These are phyloP conservation scores for Atrichornis clamosus DNA, from an alignment of 2,113 vertebrate species.

Conservation along the genomic window DNA sequence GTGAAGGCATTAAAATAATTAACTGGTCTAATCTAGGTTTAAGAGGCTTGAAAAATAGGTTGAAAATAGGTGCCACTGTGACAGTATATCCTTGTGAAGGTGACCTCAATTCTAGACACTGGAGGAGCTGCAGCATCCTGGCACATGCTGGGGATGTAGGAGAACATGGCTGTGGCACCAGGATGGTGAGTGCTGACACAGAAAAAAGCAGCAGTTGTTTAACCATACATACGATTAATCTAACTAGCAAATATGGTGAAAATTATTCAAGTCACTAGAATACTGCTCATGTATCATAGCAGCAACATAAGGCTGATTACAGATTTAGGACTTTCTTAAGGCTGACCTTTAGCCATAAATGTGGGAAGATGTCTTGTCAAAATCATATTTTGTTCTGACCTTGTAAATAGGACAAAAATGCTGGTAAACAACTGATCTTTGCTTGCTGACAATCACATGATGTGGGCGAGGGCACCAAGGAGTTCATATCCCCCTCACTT, in stretches of 20 bases:
- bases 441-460: neutral
- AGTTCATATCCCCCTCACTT: neutral
- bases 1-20: slow-evolving; percentile 63
- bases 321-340: neutral
- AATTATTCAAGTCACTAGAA: neutral
- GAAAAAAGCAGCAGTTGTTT: neutral
- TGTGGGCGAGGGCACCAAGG: neutral
- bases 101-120: neutral
- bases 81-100: slow-evolving; percentile 27
- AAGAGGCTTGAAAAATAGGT: slow-evolving; percentile 54
- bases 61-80: slow-evolving; percentile 10
- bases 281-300: neutral
- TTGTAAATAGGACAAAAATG: neutral
- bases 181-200: neutral
- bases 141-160: neutral
- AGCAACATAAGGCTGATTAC: neutral
- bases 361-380: neutral
- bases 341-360: neutral
- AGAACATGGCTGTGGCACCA: neutral
- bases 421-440: neutral
- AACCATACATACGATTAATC: neutral
- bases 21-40: slow-evolving; percentile 54
- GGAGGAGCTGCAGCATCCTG: neutral
- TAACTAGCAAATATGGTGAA: neutral
- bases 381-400: neutral